Percentiles rank a stretch among this genome's conserved stretches.
Conservation (phyloP, 2,113 vertebrate species). For the Callospermophilus lateralis region DNA sequence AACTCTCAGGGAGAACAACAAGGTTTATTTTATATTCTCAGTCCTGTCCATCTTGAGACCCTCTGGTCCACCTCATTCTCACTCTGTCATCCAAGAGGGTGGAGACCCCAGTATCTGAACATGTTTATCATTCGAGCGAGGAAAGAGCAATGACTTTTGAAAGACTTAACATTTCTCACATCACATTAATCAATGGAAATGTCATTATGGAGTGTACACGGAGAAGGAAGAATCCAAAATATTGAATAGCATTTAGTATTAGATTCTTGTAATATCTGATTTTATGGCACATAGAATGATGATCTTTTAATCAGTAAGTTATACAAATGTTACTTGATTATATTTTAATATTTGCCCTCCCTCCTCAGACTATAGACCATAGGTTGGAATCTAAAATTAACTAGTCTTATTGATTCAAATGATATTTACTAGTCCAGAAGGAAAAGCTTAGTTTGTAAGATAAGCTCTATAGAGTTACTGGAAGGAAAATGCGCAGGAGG, state of each 20-base stretch:
- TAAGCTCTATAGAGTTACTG: not conserved
- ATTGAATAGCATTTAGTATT: not conserved
- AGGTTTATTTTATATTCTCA: not conserved
- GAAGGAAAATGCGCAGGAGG: not conserved
- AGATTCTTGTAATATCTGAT: not conserved
- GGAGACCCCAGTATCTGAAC: not conserved
- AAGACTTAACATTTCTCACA: not conserved
- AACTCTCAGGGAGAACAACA: not conserved
- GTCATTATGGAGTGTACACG: not conserved
- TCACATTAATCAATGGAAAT: not conserved
- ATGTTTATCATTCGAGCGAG: not conserved
- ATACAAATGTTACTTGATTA: slow-evolving; percentile 1
- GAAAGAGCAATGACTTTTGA: not conserved
- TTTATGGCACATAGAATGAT: not conserved
- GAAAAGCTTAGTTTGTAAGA: not conserved
- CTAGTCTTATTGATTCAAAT: not conserved
- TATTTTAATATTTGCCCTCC: slow-evolving; percentile 10
- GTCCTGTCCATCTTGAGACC: not conserved
- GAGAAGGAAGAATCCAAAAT: not conserved
- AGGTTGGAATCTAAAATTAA: not conserved
- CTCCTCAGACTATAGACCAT: not conserved
- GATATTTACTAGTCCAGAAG: not conserved
- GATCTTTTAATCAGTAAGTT: slow-evolving; percentile 10
- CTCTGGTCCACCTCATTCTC: not conserved
- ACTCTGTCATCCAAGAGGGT: not conserved